Conservation (phyloP, 2,797 vertebrate species). For the Tapera naevia region DNA sequence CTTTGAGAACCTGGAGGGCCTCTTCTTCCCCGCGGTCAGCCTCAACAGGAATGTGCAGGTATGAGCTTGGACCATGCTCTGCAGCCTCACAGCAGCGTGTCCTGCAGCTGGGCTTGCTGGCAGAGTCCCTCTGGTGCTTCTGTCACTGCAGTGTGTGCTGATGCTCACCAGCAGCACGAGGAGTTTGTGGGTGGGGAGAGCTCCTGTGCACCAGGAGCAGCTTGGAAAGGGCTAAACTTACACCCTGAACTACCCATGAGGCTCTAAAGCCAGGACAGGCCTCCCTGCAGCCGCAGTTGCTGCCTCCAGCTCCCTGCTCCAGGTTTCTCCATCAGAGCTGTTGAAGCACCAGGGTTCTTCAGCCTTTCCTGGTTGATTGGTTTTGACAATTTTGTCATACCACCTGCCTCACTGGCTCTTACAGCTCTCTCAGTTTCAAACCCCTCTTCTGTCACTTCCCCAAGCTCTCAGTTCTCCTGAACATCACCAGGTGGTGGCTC, state of each 20-base stretch:
- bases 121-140: background rate
- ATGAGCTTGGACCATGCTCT: fast-evolving
- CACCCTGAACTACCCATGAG: fast-evolving
- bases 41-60: conserved; percentile 99
- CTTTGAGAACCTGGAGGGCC: conserved; percentile 91
- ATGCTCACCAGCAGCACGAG: background rate
- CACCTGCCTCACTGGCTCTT: background rate
- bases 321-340: background rate
- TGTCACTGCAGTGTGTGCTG: fast-evolving
- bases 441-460: conserved; percentile 28
- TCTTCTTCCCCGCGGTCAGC: conserved; percentile 94
- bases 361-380: background rate
- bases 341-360: background rate
- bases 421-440: background rate
- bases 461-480: conserved; percentile 40
- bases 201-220: background rate
- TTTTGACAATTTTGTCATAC: background rate
- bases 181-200: background rate
- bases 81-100: background rate
- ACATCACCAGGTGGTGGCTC: background rate
- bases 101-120: background rate
- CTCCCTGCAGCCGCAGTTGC: background rate
- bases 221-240: background rate
- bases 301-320: fast-evolving
- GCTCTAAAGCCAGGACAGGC: background rate